These are phyloP conservation scores for Cosmia trapezina DNA, from an alignment of 2,888 invertebrate species.

Conservation along the genomic window DNA sequence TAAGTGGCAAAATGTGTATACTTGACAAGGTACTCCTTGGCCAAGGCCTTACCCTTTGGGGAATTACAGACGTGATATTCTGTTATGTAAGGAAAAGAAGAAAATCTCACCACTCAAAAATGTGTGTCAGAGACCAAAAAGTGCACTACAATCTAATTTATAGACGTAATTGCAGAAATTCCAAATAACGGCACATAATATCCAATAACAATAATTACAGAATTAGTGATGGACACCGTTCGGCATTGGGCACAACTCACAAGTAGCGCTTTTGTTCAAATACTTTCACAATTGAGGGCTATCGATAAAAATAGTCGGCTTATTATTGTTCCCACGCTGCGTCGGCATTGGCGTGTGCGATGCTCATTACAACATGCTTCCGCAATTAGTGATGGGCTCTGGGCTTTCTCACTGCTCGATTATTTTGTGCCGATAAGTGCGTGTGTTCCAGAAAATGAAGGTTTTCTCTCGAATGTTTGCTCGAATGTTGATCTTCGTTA, in stretches of 20 bases:
- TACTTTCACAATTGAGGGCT: slow-evolving; percentile 65
- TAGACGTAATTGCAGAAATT: slow-evolving; percentile 54
- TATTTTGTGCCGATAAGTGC: slow-evolving; percentile 58
- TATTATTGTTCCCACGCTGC: slow-evolving; percentile 74
- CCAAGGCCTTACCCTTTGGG: no score
- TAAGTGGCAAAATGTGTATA: no score
- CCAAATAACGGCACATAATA: slow-evolving; percentile 55
- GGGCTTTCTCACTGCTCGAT: slow-evolving; percentile 74
- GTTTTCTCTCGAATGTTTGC: background rate
- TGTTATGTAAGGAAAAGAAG: background rate
- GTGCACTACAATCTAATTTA: slow-evolving; percentile 7
- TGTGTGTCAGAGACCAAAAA: slow-evolving; percentile 41
- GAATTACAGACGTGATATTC: no score
- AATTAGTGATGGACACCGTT: slow-evolving; percentile 59
- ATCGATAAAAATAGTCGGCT: slow-evolving; percentile 64
- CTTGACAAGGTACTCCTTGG: no score
- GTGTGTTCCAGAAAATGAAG: slow-evolving; percentile 30
- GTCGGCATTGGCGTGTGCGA: slow-evolving; percentile 82
- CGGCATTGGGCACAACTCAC: slow-evolving; percentile 35
- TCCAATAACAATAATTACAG: slow-evolving; percentile 59
- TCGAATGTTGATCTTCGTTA: slow-evolving; percentile 1
- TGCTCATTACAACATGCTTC: slow-evolving; percentile 85
- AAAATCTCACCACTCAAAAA: slow-evolving; percentile 8
- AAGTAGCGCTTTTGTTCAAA: slow-evolving; percentile 64
- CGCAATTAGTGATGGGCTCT: slow-evolving; percentile 83